Evolutionary conservation across 2,888 invertebrate genomes (phyloP), one percentile per base, ranked within the genome.

Genomic region (Pasiphila rectangulata): DNA sequence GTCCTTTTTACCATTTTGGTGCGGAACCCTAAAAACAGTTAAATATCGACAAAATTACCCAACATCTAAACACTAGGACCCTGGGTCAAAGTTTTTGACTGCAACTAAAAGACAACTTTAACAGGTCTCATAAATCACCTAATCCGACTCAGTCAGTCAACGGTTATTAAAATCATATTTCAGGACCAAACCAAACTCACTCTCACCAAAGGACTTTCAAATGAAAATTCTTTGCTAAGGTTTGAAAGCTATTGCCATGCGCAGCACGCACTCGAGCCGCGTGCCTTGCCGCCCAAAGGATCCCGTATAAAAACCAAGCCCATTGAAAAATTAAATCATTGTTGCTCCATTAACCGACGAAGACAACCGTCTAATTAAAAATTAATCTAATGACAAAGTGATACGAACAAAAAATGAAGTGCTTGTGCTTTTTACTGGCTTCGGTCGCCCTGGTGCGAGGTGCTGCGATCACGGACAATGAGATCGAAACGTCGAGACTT

Each of bases 231-330:
- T 79, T 80, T 68, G 81, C 82, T 79, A 83, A 79, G 25, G 79
- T 81, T 80, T 77, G 78, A 78, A 74, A 67, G 69, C 67, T 52
- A 64, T 86, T 79, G 54, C 46, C 56, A 87, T 81, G 67, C 87
- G 1, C 1, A n/a, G 20, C 84, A 80, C 78, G 84, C 72, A 59
- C 69, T 0, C 4, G 10, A 42, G 54, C 74, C 79, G 83, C 85
- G 82, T 81, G 85, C 85, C 76, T 86, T 72, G 85, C 86, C 87
- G 84, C 82, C 85, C 89, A 80, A 87, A 86, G 86, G 84, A 84
- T 77, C 82, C 77, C 81, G 78, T 92, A 92, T 92, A 92, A 90
- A 90, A 89, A 92, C 92, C 90, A 91, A 91, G 91, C 91, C 91
- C 91, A 91, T 87, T 76, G 82, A 83, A 87, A 88, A 87, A 86